Evolutionary conservation across 2,113 vertebrate genomes (phyloP), one percentile per base, ranked within the genome.

Genomic region (Ictidomys tridecemlineatus): DNA sequence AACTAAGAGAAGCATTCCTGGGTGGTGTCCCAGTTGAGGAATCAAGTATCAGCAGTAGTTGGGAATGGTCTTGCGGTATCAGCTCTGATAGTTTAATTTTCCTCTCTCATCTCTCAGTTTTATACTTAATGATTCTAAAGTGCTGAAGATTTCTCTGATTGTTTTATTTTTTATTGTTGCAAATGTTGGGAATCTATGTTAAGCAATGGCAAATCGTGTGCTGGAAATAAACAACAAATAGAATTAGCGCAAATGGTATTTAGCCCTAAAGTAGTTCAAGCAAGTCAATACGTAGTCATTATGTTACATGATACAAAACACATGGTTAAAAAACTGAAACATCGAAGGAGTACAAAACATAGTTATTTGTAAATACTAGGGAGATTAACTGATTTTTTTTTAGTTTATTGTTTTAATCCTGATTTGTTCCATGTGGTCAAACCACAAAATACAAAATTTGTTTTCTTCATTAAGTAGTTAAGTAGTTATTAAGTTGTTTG

Each of bases 381-480:
- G 39, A 80, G 28, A 65, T 65, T 72, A 72, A 69, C 17, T 65
- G 18, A 45, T 51, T 93, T 45, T 45, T 87, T 74, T 58, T 77
- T 34, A 34, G 53, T 82, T 73, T 67, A 78, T 73, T 77, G 7
- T 93, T 76, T 51, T 12, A 85, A 82, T 95, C 14, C 51, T 85
- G 32, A 85, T 82, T 51, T 93, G 9, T 63, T 89, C 37, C 73
- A 51, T 42, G 28, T 91, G 82, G 26, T 12, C 26, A 93, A 91
- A 96, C 39, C n/a, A 82, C 26, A 91, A 79, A 76, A 89, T 65
- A 14, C 17, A 91, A 87, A 53, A 61, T 70, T 91, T 94, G 34
- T 91, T 96, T 93, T 95, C 67, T 96, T 94, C 37, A 72, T 82
- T 89, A 83, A 86, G 34, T 87, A 58, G 58, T 77, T 70, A 87